Percentiles rank a stretch among this genome's conserved stretches.
Evolutionary conservation across 2,888 invertebrate genomes (phyloP).

Genomic region (Stratiomys singularior): DNA sequence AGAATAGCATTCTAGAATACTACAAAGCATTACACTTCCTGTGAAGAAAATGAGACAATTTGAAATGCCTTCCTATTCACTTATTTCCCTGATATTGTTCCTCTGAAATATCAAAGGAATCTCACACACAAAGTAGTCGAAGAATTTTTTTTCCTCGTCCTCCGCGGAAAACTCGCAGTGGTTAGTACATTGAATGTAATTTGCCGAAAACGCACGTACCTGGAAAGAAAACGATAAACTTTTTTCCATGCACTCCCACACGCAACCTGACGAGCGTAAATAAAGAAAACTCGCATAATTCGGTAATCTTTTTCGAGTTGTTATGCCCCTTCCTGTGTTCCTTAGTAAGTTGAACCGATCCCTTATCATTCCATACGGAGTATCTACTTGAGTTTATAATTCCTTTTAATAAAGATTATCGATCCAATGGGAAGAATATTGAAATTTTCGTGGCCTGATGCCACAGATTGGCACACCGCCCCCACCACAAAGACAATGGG

Average conservation of each 20-base stretch:
- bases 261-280: neutral
- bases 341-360: neutral
- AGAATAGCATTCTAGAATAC: no score
- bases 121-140: no score
- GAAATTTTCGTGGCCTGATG: conserved; percentile 14
- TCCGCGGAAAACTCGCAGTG: no score
- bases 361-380: neutral
- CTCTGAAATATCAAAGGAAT: no score
- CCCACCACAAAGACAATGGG: neutral
- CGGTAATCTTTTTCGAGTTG: conserved; percentile 12
- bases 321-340: neutral
- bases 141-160: no score
- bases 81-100: no score
- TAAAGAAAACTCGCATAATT: conserved; percentile 14
- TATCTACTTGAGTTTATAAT: conserved; percentile 41
- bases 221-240: neutral
- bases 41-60: no score
- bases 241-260: neutral
- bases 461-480: neutral
- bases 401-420: conserved; percentile 38
- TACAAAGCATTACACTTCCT: no score
- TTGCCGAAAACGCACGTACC: neutral
- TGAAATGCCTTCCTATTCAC: no score
- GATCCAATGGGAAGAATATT: conserved; percentile 31
- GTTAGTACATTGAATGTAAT: no score